Evolutionary conservation across 1,140 invertebrate species (phyloP).

Genomic region (Cyphomyrmex costatus): DNA sequence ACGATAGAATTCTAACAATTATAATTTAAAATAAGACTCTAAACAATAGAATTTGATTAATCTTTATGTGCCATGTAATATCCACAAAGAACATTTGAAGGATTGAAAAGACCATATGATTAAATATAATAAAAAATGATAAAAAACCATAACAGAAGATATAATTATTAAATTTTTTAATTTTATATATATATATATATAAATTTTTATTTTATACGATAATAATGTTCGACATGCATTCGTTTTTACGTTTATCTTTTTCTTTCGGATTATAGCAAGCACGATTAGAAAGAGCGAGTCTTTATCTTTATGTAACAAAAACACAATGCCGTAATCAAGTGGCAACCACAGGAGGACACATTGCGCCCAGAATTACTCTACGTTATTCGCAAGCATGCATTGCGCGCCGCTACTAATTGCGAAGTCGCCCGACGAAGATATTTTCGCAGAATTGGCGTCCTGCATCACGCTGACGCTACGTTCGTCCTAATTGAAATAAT

Average conservation of each 20-base stretch:
- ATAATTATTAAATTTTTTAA: not conserved
- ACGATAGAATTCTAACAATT: no score
- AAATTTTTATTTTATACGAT: not conserved
- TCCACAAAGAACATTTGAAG: not conserved
- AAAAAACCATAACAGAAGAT: not conserved
- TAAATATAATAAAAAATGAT: not conserved
- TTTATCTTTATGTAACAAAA: constrained; percentile 19
- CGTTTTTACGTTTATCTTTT: not conserved
- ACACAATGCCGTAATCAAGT: constrained; percentile 41
- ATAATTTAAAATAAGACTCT: no score
- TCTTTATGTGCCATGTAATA: not conserved
- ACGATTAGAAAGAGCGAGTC: not conserved
- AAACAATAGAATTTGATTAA: not conserved
- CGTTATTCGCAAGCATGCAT: constrained; percentile 46
- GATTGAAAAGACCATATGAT: not conserved
- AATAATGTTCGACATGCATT: not conserved
- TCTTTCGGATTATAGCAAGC: not conserved
- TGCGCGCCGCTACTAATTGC: constrained; percentile 54
- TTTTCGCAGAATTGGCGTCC: constrained; percentile 50
- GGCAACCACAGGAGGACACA: constrained; percentile 5
- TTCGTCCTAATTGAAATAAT: constrained; percentile 49
- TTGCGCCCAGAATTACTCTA: constrained; percentile 41
- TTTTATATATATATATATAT: no score
- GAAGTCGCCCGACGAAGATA: constrained; percentile 51
- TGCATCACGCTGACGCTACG: constrained; percentile 33